Evolutionary conservation across 2,888 invertebrate species (phyloP), one percentile per base, ranked within the genome.

Genomic region (Drosophila putrida): DNA sequence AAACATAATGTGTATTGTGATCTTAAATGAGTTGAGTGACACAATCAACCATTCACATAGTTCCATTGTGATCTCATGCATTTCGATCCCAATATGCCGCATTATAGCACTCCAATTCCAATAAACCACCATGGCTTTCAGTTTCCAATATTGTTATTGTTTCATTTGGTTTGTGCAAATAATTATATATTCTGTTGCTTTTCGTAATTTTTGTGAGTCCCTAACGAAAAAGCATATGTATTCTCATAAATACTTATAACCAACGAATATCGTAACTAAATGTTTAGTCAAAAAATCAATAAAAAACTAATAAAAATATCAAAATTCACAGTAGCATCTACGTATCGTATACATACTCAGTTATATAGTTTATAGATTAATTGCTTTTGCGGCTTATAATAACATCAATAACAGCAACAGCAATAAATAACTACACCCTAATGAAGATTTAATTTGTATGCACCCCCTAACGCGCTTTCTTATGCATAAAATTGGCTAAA

Each of bases 181-280:
- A 79, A 63, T 89, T 89, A 75, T 76, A 54, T 79, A 62, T 83
- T 83, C 58, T 43, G 88, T 83, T 83, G 90, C 90, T 88, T 82
- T 82, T 79, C 86, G 90, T 85, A 71, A 78, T 84, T 71, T 84
- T 70, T 81, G 71, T 81, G 79, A 78, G 89, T 77, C 80, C 64
- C 58, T 61, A 80, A 75, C 65, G 85, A 89, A 74, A 73, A 78
- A 62, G 87, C 88, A 67, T 81, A 80, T 62, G 47, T 79, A 59
- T 47, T 67, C 62, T 66, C 57, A 67, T 71, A 59, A 35, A 27
- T 55, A 46, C 43, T 27, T 57, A 46, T 55, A 63, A 71, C 50
- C 57, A 47, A 78, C 39, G 59, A 64, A 66, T 72, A 81, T 63
- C 43, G 59, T 80, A 88, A 67, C 79, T 82, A 68, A 87, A 65